phyloP scores from a whole-genome alignment of 2,888 invertebrate genomes.

The Rosalia funebris region DNA sequence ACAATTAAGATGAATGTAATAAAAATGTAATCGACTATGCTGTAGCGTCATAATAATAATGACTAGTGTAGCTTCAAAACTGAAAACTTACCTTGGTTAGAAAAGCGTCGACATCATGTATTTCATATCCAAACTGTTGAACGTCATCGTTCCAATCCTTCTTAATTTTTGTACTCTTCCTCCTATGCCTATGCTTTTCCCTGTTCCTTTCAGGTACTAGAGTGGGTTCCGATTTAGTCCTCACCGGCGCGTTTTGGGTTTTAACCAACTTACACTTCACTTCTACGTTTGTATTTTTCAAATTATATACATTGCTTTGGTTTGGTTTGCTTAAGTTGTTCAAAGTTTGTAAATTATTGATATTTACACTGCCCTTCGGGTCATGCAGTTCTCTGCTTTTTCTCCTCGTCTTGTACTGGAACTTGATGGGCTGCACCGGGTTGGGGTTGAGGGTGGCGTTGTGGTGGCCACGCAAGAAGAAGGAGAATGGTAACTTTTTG shows the following conservation, averaged over 20 bases:
- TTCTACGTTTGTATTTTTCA: conserved; percentile 44
- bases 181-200: conserved; percentile 65
- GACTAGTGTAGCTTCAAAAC: too few species aligned
- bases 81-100: conserved; percentile 76
- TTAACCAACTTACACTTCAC: conserved; percentile 33
- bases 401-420: conserved; percentile 60
- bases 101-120: conserved; percentile 82
- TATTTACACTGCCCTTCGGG: conserved; percentile 41
- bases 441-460: conserved; percentile 54
- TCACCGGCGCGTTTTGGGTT: conserved; percentile 52
- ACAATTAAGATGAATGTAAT: too few species aligned
- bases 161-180: conserved; percentile 32
- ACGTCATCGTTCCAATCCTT: conserved; percentile 54
- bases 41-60: too few species aligned
- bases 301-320: conserved; percentile 43
- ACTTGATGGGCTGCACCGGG: conserved; percentile 63
- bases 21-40: too few species aligned
- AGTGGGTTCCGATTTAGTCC: conserved; percentile 68
- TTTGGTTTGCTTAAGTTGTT: conserved; percentile 40
- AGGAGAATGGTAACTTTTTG: conserved; percentile 65
- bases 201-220: conserved; percentile 65
- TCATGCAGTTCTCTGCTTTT: conserved; percentile 47
- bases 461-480: conserved; percentile 76
- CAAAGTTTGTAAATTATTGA: conserved; percentile 40
- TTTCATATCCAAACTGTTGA: conserved; percentile 78